phyloP scores from a whole-genome alignment of 1,140 invertebrate species.

The Drosophila nikananu region DNA sequence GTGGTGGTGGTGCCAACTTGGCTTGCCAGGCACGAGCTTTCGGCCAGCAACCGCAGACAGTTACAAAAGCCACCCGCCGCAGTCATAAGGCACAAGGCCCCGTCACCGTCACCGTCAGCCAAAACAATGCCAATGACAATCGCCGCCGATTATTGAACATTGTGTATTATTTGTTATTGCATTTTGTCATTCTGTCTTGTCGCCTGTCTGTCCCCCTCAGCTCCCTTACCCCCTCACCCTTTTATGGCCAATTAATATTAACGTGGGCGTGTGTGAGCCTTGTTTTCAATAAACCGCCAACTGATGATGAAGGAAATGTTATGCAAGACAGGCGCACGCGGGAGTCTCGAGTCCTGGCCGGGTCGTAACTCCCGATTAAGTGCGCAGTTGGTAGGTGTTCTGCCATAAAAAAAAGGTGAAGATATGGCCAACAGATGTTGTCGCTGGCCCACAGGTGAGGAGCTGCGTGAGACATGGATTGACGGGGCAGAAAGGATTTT shows the following conservation, averaged over 20 bases:
- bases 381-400: slow-evolving; percentile 58
- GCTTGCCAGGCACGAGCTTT: slow-evolving; percentile 71
- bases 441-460: slow-evolving; percentile 11
- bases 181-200: slow-evolving; percentile 83
- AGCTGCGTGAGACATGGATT: slow-evolving; percentile 24
- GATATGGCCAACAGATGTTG: slow-evolving; percentile 35
- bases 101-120: slow-evolving; percentile 17
- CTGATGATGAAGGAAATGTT: slow-evolving; percentile 80
- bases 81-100: slow-evolving; percentile 23
- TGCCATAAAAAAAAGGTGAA: slow-evolving; percentile 48
- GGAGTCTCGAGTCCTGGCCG: slow-evolving; percentile 18
- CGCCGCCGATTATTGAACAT: slow-evolving; percentile 75
- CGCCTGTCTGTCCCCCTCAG: slow-evolving; percentile 21
- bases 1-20: slow-evolving; percentile 43
- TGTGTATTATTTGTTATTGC: slow-evolving; percentile 65
- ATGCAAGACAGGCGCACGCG: slow-evolving; percentile 73
- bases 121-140: slow-evolving; percentile 78
- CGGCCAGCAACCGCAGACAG: slow-evolving; percentile 23
- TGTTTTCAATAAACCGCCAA: slow-evolving; percentile 36
- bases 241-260: slow-evolving; percentile 75
- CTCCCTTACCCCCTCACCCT: not conserved
- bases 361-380: slow-evolving; percentile 59
- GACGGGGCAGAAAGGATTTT: slow-evolving; percentile 37
- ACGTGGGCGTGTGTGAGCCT: slow-evolving; percentile 70
- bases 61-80: slow-evolving; percentile 41